Base-by-base conservation (phyloP, 1,140 invertebrate genomes). In the Streblospio benedicti region DNA sequence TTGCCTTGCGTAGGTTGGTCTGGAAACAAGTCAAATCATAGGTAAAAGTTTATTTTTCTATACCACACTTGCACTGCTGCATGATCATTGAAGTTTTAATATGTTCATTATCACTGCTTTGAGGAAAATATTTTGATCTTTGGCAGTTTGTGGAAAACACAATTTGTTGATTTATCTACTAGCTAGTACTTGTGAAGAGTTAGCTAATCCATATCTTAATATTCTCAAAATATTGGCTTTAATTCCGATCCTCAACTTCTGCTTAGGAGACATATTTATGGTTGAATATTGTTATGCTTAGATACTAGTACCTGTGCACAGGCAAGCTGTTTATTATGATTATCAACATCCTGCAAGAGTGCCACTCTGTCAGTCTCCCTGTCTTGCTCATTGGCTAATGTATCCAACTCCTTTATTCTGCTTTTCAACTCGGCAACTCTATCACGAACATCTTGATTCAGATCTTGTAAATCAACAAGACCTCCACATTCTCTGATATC, bases 311-410 rank as follows among this genome's bases (percentile, higher is more conserved):
- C n/a, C n/a, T n/a, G n/a, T n/a, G n/a, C n/a, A n/a, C 59, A 25
- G 41, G 69, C 63, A 20, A 76, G 58, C 55, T 71, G 68, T 58
- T 76, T 68, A 50, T 61, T 65, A 25, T 77, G 66, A 60, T 67
- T 76, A 52, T 76, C 71, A 1, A 73, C 70, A 64, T 76, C 71
- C 51, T 70, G 69, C 30, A 74, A 41, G 5, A 79, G 65, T 0
- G 62, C 65, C 44, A 67, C 58, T 72, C 85, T 85, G 30, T 83
- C 83, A 59, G 81, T 81, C 57, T 86, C 84, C 66, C 83, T 84
- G 3, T 78, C 68, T 65, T 82, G 77, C 66, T 81, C 82, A 51
- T 80, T 75, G 0, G 85, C 86, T 70, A 86, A 55, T 28, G 59
- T 58, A 33, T 77, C 76, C 43, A 79, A 63, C 32, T 78, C 75